Base-by-base conservation (phyloP, 2,888 invertebrate species). In the Tromatobia lineatoria region DNA sequence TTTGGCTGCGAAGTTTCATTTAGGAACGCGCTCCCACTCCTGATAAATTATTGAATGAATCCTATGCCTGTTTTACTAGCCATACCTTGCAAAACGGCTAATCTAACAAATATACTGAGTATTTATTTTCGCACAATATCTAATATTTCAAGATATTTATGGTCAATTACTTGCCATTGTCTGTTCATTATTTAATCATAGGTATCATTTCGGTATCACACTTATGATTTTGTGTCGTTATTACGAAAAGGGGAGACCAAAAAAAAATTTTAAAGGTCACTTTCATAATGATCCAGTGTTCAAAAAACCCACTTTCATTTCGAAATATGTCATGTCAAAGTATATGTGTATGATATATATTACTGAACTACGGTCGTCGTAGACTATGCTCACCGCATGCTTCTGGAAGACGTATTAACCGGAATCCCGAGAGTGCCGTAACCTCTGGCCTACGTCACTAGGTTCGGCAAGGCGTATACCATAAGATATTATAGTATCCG, bases 351-450 rank as follows among this genome's bases (percentile, higher is more conserved):
- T 20, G 38, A 20, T 25, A n/a, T 59, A 45, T 18, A 45, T 57
- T 7, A 34, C 20, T 13, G 18, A 25, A 10, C 38, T 45, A 23
- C 66, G 45, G 45, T 66, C 66, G 66, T 66, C 66, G 45, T 45
- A 13, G 20, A 25, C 11, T 79, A 76, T 82, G 76, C 64, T 61
- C 67, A 80, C 61, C 69, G 74, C 79, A 66, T 47, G 64, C 81
- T 76, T 85, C 78, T 85, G 85, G 82, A 88, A 90, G 89, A 91
- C 89, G 88, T 89, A 91, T 91, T 90, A 91, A 91, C 88, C 84
- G 85, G 87, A 88, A 81, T 91, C 91, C 89, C 90, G 79, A 87
- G 91, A 89, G 91, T 88, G 83, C 86, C 87, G 85, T 91, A 91
- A 90, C 87, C 89, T 89, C 88, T 87, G 88, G 83, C 85, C 85